These are phyloP conservation scores for Proterorhinus semilunaris DNA, from an alignment of 2,113 vertebrate genomes.

Conservation along the genomic window DNA sequence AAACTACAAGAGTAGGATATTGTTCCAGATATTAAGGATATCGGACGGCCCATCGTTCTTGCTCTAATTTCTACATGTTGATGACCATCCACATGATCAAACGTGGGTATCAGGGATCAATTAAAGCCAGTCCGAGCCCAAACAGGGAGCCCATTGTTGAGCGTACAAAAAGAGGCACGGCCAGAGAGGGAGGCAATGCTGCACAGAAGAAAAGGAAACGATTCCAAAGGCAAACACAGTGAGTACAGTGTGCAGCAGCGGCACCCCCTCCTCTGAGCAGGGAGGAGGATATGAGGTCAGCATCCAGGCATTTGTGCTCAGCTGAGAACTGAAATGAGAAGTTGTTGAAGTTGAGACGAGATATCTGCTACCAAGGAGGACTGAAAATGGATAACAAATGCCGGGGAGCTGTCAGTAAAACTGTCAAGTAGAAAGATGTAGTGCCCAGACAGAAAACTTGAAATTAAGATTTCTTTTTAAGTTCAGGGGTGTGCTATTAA, in stretches of 20 bases:
- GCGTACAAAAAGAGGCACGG: constrained; percentile 41
- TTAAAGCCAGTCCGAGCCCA: background rate
- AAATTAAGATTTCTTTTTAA: too few relatives aligned
- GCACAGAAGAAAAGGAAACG: constrained; percentile 49
- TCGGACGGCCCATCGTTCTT: too few relatives aligned
- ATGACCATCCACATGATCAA: background rate
- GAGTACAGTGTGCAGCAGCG: constrained; percentile 52
- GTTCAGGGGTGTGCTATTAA: too few relatives aligned
- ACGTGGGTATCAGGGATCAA: constrained; percentile 4
- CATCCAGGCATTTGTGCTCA: constrained; percentile 59
- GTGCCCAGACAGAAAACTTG: too few relatives aligned
- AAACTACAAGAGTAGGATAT: too few relatives aligned
- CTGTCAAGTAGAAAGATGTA: too few relatives aligned
- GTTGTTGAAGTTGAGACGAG: constrained; percentile 6
- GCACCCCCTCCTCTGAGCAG: constrained; percentile 26
- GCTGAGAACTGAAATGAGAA: constrained; percentile 44
- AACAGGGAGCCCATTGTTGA: constrained; percentile 51
- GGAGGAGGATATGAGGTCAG: constrained; percentile 61
- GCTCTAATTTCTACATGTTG: too few relatives aligned
- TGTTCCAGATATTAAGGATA: too few relatives aligned
- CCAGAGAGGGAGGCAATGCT: constrained; percentile 9
- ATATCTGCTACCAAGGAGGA: background rate
- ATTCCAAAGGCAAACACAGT: constrained; percentile 65
- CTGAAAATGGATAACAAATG: constrained; percentile 3
- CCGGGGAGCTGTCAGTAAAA: background rate